Evolutionary conservation across 2,797 vertebrate genomes (phyloP), one percentile per base, ranked within the genome.

Genomic region (Parauchenoglanis ngamensis): DNA sequence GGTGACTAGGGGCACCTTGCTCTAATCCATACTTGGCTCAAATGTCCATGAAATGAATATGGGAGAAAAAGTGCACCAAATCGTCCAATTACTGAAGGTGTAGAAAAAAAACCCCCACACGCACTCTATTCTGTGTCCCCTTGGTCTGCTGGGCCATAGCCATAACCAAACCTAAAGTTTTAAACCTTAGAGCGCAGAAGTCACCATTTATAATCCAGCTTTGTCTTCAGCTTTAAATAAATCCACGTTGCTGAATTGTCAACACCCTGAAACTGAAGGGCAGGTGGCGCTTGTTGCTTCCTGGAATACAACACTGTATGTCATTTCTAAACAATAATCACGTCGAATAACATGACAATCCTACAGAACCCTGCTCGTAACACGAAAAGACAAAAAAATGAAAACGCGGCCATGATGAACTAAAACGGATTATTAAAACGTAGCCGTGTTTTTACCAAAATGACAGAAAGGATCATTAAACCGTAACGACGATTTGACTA

Each of bases 41-140:
- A 96, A 95, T 94, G 92, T 94, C 93, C 93, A 94, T 95, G 92
- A 95, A 95, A 95, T 94, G 90, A 94, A 95, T 94, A 94, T 93
- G 92, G 77, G 28, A 90, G 87, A 87, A 90, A 94, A 91, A 94
- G 91, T 93, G 90, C 89, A 87, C 86, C 90, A 90, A 87, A 92
- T 92, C 81, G 91, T 90, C 90, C n/a, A n/a, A 63, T 65, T 40
- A 25, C 88, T 85, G 86, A 79, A 56, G 86, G 91, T 90, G 90
- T 57, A 28, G 1, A 28, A 44, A 92, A 77, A 84, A 61, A 23
- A 28, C 13, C 25, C 52, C 0, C 61, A 68, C 31, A 86, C 28
- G 1, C 17, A 85, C 35, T 87, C 77, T 85, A 90, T 91, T 88
- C 92, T 93, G 87, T 91, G 92, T 91, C 91, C 84, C 86, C 87